phyloP scores from a whole-genome alignment of 2,113 vertebrate genomes.

The Natator depressus region DNA sequence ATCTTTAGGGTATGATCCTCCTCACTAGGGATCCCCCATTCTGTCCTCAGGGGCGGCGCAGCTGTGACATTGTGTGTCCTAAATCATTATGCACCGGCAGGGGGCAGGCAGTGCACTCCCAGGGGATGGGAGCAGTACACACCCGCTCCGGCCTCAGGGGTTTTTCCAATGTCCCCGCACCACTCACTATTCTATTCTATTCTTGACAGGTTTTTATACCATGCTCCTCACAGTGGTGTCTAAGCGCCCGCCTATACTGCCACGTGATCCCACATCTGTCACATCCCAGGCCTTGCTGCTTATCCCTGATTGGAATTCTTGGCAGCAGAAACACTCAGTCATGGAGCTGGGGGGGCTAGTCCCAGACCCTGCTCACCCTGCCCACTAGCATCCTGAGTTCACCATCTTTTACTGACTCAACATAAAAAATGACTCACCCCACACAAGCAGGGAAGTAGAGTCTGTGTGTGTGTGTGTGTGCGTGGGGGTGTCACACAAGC shows the following conservation, averaged over 20 bases:
- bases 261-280: neutral
- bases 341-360: neutral
- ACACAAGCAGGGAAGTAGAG: neutral
- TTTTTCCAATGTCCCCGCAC: neutral
- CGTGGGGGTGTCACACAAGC: too few relatives aligned
- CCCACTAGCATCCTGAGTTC: neutral
- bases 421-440: neutral
- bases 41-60: too few relatives aligned
- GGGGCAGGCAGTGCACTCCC: neutral
- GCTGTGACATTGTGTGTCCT: too few relatives aligned
- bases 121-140: neutral
- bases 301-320: neutral
- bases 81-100: neutral
- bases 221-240: too few relatives aligned
- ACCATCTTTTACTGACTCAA: neutral
- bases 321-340: neutral
- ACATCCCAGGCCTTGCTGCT: neutral
- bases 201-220: too few relatives aligned
- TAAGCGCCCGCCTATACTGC: too few relatives aligned
- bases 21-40: neutral
- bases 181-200: too few relatives aligned
- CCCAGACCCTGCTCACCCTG: neutral
- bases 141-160: neutral
- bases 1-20: neutral
- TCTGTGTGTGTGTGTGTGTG: neutral